These are phyloP conservation scores for Amorpha juglandis DNA, from an alignment of 2,888 invertebrate genomes.

Conservation along the genomic window DNA sequence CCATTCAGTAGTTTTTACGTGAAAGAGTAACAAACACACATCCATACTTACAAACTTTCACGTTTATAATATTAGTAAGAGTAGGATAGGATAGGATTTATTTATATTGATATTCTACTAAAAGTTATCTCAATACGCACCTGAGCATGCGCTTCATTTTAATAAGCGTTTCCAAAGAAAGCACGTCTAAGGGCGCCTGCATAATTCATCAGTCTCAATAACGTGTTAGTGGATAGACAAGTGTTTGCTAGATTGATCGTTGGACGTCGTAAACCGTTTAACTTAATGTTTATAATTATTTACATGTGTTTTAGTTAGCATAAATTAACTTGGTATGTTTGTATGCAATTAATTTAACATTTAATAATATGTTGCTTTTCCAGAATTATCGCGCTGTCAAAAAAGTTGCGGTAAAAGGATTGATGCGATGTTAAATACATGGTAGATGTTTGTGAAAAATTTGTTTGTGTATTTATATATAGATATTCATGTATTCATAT, in stretches of 20 bases:
- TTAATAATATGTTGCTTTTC: background rate
- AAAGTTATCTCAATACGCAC: constrained; percentile 10
- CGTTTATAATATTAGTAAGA: no score
- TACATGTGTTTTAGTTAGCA: constrained; percentile 31
- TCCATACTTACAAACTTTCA: no score
- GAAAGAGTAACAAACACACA: no score
- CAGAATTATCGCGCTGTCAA: background rate
- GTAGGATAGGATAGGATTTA: no score
- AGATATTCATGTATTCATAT: background rate
- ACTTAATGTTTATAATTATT: constrained; percentile 40
- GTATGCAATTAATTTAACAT: background rate
- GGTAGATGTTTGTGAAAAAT: background rate
- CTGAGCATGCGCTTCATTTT: constrained; percentile 37
- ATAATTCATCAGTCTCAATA: constrained; percentile 53
- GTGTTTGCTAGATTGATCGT: constrained; percentile 56
- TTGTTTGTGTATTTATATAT: background rate
- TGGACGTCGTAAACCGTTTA: constrained; percentile 42
- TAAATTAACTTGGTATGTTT: constrained; percentile 11
- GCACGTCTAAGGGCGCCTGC: constrained; percentile 60
- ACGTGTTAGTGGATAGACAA: constrained; percentile 34
- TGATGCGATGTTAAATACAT: background rate
- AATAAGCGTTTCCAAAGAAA: constrained; percentile 63
- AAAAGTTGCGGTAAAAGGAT: background rate
- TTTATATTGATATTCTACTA: background rate
- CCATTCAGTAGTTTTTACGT: no score